Percentiles rank a stretch among this genome's conserved stretches.
phyloP scores from a whole-genome alignment of 1,140 invertebrate genomes.

The Oscheius sp. region DNA sequence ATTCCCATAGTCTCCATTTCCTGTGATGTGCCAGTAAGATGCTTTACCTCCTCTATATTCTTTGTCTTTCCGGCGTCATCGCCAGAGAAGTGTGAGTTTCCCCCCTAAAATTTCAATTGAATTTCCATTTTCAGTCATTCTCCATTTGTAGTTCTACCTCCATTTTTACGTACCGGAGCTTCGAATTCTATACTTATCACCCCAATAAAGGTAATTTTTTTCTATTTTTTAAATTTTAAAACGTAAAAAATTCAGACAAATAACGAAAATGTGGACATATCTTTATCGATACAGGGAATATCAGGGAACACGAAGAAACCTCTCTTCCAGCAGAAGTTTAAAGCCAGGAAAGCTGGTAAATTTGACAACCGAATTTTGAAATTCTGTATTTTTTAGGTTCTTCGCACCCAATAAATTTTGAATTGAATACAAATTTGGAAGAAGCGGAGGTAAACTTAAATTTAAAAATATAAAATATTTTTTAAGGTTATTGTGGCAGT shows the following conservation, averaged over 20 bases:
- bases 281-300: background rate
- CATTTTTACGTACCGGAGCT: conserved; percentile 8
- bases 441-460: background rate
- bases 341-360: background rate
- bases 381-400: too few species aligned
- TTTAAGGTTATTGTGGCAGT: background rate
- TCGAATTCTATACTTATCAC: conserved; percentile 33
- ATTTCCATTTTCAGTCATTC: background rate
- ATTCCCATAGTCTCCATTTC: background rate
- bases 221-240: conserved; percentile 1
- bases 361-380: too few species aligned
- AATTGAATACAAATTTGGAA: background rate
- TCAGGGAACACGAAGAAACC: background rate
- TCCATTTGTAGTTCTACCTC: conserved; percentile 32
- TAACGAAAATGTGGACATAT: background rate
- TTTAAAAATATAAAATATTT: background rate
- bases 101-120: too few species aligned
- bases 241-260: too few species aligned
- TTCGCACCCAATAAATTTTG: background rate
- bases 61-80: background rate
- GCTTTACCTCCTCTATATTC: background rate
- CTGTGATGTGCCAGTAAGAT: background rate
- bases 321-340: background rate
- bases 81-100: background rate
- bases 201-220: conserved; percentile 10